A percentile compares a stretch with the other conserved stretches of the same genome.
These are phyloP conservation scores for Cryptoprocta ferox DNA, from an alignment of 2,797 vertebrate genomes.

Conservation along the genomic window DNA sequence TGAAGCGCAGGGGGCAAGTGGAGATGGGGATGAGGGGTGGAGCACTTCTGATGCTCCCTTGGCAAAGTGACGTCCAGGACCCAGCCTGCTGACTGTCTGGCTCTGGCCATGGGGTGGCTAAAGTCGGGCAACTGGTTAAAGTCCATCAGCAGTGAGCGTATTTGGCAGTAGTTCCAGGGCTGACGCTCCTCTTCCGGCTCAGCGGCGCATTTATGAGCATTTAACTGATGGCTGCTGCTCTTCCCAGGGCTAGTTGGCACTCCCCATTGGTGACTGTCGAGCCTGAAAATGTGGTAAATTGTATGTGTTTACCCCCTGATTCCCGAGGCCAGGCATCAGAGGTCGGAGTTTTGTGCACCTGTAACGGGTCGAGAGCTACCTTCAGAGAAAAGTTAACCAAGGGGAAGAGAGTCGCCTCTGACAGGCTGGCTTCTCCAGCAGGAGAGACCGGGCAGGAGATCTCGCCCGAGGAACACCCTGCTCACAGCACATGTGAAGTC, in stretches of 20 bases:
- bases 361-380: background rate
- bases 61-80: background rate
- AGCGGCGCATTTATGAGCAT: background rate
- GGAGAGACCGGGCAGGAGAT: background rate
- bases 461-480: background rate
- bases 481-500: background rate
- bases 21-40: background rate
- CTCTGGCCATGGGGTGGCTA: background rate
- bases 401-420: background rate
- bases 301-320: background rate
- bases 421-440: background rate
- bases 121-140: background rate
- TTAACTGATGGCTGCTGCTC: background rate
- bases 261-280: background rate
- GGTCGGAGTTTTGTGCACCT: background rate
- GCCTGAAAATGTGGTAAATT: background rate
- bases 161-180: background rate
- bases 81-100: background rate
- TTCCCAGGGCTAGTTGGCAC: background rate
- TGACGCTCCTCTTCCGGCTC: background rate
- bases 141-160: background rate
- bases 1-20: background rate
- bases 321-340: slow-evolving; percentile 5
- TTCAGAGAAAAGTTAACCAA: background rate
- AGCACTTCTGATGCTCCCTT: background rate